Percentiles rank a stretch among this genome's conserved stretches.
Evolutionary conservation across 2,888 invertebrate species (phyloP).

Genomic region (Andrena minutula): DNA sequence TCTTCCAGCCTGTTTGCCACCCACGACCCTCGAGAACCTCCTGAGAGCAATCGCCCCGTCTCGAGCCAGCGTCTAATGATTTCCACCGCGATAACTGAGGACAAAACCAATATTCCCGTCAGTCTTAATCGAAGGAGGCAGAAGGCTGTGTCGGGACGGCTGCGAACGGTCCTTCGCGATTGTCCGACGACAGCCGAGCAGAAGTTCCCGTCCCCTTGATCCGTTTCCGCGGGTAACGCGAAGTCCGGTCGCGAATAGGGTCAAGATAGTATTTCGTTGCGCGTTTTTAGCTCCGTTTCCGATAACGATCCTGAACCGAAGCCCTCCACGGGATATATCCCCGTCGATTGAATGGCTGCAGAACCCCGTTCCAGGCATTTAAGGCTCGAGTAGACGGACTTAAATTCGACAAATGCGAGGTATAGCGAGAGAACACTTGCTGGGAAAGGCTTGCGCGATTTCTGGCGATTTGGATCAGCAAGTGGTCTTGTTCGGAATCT

Average conservation of each 20-base stretch:
- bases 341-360: slow-evolving; percentile 32
- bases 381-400: slow-evolving; percentile 30
- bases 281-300: slow-evolving; percentile 38
- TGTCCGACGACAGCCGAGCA: background rate
- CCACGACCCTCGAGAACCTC: no score
- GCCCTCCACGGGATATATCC: slow-evolving; percentile 9
- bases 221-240: background rate
- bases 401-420: slow-evolving; percentile 59
- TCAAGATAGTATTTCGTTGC: slow-evolving; percentile 45
- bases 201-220: background rate
- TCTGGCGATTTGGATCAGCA: background rate
- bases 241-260: slow-evolving; percentile 24
- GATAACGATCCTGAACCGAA: slow-evolving; percentile 35
- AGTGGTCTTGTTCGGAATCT: background rate
- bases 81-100: background rate
- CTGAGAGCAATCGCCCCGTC: no score
- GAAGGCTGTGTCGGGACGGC: background rate
- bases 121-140: background rate
- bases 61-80: background rate
- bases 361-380: slow-evolving; percentile 23
- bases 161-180: background rate
- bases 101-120: background rate
- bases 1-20: no score
- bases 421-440: slow-evolving; percentile 42
- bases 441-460: slow-evolving; percentile 5